These are phyloP conservation scores for Antechinus flavipes DNA, from an alignment of 2,113 vertebrate species.

Conservation along the genomic window DNA sequence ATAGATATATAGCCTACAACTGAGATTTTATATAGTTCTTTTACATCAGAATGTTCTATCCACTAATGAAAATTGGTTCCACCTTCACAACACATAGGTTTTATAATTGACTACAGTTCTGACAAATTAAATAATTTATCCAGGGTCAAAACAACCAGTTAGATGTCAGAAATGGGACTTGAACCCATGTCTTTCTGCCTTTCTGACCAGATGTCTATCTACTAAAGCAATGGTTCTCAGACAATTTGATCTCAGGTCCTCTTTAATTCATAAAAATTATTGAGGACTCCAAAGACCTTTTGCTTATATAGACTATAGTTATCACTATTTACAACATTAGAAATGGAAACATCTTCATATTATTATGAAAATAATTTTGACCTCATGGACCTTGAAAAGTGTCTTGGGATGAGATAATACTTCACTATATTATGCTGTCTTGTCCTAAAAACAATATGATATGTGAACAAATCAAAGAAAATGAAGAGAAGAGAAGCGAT, in stretches of 20 bases:
- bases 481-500: background rate
- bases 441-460: background rate
- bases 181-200: background rate
- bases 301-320: background rate
- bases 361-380: background rate
- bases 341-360: background rate
- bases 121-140: background rate
- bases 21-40: background rate
- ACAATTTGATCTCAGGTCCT: background rate
- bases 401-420: background rate
- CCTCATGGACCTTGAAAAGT: background rate
- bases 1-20: background rate
- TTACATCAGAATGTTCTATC: background rate
- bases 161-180: background rate
- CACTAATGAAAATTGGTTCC: background rate
- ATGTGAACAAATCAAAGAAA: background rate
- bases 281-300: background rate
- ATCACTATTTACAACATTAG: background rate
- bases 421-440: background rate
- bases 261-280: background rate
- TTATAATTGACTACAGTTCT: background rate
- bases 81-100: background rate
- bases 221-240: background rate
- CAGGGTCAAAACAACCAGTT: background rate
- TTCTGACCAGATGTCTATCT: background rate